Percentiles rank a stretch among this genome's conserved stretches.
Evolutionary conservation across 1,140 invertebrate species (phyloP).

Genomic region (Pseudachorutes palmiensis): DNA sequence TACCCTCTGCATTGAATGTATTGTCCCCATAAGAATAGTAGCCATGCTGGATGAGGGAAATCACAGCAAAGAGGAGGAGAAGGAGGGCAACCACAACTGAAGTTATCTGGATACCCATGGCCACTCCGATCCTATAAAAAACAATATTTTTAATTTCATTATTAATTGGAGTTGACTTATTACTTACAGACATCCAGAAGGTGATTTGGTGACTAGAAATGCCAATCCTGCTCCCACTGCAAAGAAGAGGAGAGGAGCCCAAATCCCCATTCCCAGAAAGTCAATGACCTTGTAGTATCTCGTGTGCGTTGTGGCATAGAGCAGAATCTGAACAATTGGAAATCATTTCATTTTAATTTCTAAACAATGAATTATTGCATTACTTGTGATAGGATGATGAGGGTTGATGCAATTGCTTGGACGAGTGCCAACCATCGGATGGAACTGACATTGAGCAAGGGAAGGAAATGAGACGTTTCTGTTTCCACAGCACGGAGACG

Average conservation of each 20-base stretch:
- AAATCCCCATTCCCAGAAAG: constrained; percentile 15
- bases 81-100: background rate
- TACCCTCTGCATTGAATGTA: constrained; percentile 16
- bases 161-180: too few relatives aligned
- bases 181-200: constrained; percentile 22
- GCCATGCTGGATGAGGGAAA: constrained; percentile 21
- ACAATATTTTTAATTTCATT: constrained; percentile 7
- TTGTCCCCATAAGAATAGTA: background rate
- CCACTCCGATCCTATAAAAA: constrained; percentile 7
- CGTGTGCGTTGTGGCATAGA: background rate
- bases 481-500: constrained; percentile 12
- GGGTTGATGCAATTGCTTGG: background rate
- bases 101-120: constrained; percentile 22
- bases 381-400: constrained; percentile 15
- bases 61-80: background rate
- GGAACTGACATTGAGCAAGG: background rate
- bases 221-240: constrained; percentile 14
- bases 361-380: background rate
- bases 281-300: constrained; percentile 6
- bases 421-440: constrained; percentile 1
- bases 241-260: constrained; percentile 17
- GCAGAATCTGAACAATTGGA: constrained; percentile 4
- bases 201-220: constrained; percentile 9
- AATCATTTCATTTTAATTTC: background rate
- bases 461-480: constrained; percentile 10